Evolutionary conservation across 2,113 vertebrate species (phyloP).

Genomic region (Regulus satrapa): DNA sequence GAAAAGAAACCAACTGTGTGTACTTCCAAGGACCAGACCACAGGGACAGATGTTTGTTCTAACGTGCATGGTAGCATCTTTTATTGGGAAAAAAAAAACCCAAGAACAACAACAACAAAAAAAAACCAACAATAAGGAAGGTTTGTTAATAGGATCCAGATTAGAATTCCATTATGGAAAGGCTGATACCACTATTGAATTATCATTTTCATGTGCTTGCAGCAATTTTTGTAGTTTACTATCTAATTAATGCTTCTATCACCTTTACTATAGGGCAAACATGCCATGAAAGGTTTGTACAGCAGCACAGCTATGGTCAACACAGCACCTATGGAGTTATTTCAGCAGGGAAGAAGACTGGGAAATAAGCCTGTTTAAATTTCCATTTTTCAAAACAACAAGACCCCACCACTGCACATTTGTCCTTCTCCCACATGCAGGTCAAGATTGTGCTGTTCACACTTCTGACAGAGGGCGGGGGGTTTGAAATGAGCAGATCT

Average conservation of each 20-base stretch:
- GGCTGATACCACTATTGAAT: accelerated
- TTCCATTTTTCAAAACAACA: background rate
- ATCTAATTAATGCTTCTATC: background rate
- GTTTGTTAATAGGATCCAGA: background rate
- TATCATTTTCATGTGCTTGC: background rate
- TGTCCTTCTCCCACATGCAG: background rate
- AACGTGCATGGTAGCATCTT: background rate
- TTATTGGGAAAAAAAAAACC: background rate
- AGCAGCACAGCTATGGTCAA: background rate
- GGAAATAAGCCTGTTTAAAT: background rate
- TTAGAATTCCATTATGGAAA: background rate
- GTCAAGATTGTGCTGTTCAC: background rate
- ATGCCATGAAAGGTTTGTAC: background rate
- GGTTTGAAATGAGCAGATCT: background rate
- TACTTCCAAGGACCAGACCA: background rate
- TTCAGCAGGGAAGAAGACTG: background rate
- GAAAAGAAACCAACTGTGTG: background rate
- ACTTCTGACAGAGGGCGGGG: background rate
- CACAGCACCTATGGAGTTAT: background rate
- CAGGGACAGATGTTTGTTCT: background rate
- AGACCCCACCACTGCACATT: background rate
- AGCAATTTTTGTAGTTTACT: background rate
- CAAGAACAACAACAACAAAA: too few species aligned
- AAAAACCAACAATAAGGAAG: too few species aligned
- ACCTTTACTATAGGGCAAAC: background rate